Percentiles rank a stretch among this genome's conserved stretches.
These are phyloP conservation scores for Leptinotarsa texana DNA, from an alignment of 1,140 invertebrate genomes.

Conservation along the genomic window DNA sequence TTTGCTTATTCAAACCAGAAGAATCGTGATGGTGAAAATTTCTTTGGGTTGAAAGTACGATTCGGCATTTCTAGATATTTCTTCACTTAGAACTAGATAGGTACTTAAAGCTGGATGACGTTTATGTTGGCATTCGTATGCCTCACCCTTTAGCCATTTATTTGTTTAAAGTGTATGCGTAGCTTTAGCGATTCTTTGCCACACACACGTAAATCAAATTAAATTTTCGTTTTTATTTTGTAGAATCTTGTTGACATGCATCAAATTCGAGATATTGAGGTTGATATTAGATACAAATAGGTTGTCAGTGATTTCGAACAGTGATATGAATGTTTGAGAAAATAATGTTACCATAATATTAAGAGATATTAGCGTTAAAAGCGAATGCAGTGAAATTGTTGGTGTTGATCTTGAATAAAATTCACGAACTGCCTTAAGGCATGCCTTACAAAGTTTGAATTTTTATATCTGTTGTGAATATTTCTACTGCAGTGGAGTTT, in stretches of 20 bases:
- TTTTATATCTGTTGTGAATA: slow-evolving; percentile 46
- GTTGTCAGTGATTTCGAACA: slow-evolving; percentile 32
- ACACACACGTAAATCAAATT: not conserved
- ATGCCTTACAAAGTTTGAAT: slow-evolving; percentile 49
- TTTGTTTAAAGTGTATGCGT: slow-evolving; percentile 5
- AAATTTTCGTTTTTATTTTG: not conserved
- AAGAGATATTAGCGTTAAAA: slow-evolving; percentile 32
- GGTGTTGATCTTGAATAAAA: slow-evolving; percentile 37
- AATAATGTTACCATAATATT: slow-evolving; percentile 40
- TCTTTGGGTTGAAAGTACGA: no score
- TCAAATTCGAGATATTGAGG: slow-evolving; percentile 23
- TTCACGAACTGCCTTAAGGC: slow-evolving; percentile 49
- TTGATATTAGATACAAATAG: slow-evolving; percentile 28
- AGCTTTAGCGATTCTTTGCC: not conserved
- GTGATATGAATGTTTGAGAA: slow-evolving; percentile 35
- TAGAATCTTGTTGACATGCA: not conserved
- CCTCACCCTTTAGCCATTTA: not conserved
- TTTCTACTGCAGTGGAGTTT: slow-evolving; percentile 39
- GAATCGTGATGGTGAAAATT: no score
- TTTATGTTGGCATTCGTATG: not conserved
- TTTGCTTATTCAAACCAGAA: no score
- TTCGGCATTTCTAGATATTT: no score
- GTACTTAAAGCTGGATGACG: slow-evolving; percentile 1
- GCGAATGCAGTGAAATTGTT: slow-evolving; percentile 39
- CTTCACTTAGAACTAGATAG: not conserved